Conservation (phyloP, 2,797 vertebrate species). For the Monodelphis domestica region DNA sequence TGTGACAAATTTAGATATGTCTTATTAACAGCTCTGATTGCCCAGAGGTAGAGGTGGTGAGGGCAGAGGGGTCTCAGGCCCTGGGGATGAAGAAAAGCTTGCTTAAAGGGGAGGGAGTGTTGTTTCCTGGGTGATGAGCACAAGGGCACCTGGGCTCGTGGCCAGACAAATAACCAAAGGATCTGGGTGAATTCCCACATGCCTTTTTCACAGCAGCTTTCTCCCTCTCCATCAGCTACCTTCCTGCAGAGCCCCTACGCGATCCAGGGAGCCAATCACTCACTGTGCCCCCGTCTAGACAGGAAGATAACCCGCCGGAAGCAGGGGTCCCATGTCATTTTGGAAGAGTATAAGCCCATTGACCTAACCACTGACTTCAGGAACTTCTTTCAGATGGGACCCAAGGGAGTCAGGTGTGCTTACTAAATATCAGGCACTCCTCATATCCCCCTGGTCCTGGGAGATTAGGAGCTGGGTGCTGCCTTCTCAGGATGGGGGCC, state of each 20-base stretch:
- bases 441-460: not conserved
- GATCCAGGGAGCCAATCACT: conserved; percentile 67
- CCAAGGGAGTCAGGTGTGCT: conserved; percentile 68
- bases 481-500: not conserved
- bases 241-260: conserved; percentile 80
- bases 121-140: not conserved
- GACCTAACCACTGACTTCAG: conserved; percentile 24
- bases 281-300: conserved; percentile 43
- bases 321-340: conserved; percentile 15
- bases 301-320: conserved; percentile 47
- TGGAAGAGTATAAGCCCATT: conserved; percentile 25
- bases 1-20: not conserved
- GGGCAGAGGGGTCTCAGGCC: not conserved
- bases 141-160: not conserved
- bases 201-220: conserved; percentile 30
- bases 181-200: not conserved
- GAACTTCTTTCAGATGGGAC: conserved; percentile 51
- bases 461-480: not conserved
- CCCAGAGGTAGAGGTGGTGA: not conserved
- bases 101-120: not conserved
- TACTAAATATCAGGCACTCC: not conserved
- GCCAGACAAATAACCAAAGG: not conserved
- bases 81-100: not conserved
- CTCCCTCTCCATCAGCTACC: conserved; percentile 79
- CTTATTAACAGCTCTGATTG: not conserved